phyloP scores from a whole-genome alignment of 2,113 vertebrate species.

The Ornithorhynchus anatinus region DNA sequence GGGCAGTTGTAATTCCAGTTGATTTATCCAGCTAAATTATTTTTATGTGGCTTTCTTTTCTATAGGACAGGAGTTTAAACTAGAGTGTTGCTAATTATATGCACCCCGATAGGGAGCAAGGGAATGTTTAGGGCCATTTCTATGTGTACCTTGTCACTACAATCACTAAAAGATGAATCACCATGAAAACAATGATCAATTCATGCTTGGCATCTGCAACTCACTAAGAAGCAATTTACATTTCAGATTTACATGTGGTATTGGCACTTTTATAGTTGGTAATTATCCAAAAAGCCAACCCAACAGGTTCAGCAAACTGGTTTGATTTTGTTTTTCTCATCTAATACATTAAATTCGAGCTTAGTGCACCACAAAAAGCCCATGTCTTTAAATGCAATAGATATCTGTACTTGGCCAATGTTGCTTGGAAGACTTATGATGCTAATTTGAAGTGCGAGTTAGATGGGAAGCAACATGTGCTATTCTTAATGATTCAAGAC shows the following conservation, averaged over 20 bases:
- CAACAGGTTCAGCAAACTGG: slow-evolving; percentile 19
- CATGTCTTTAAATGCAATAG: slow-evolving; percentile 13
- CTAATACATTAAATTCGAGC: slow-evolving; percentile 5
- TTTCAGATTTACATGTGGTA: slow-evolving; percentile 17
- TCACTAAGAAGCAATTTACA: slow-evolving; percentile 31
- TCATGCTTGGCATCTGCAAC: slow-evolving; percentile 12
- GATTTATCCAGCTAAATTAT: slow-evolving; percentile 4
- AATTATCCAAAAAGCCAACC: slow-evolving; percentile 36
- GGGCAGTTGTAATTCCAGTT: neutral
- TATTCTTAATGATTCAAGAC: neutral
- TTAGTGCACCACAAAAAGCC: neutral
- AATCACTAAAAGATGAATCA: neutral
- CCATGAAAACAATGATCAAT: neutral
- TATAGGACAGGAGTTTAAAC: slow-evolving; percentile 19
- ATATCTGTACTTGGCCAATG: neutral
- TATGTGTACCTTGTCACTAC: slow-evolving; percentile 16
- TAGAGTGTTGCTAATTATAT: slow-evolving; percentile 23
- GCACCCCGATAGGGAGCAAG: neutral
- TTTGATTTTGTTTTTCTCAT: slow-evolving; percentile 3
- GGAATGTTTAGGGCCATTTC: neutral
- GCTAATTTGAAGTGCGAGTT: slow-evolving; percentile 23
- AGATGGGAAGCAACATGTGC: neutral
- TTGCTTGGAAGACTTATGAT: slow-evolving; percentile 5
- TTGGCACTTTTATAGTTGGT: slow-evolving; percentile 34
- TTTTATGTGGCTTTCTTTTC: slow-evolving; percentile 24